These are phyloP conservation scores for Hestina assimilis DNA, from an alignment of 1,140 invertebrate genomes.

Conservation along the genomic window DNA sequence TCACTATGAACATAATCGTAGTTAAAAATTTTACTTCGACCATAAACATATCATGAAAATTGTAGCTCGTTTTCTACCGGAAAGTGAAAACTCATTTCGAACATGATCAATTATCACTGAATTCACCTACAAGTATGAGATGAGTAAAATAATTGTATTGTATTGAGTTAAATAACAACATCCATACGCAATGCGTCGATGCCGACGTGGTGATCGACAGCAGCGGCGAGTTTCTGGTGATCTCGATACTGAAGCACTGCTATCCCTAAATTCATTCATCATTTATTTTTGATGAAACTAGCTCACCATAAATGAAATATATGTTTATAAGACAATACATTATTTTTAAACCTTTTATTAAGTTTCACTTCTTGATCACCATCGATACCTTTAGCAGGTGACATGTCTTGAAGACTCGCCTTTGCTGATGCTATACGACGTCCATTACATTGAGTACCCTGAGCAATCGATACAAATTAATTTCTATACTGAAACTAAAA, in stretches of 20 bases:
- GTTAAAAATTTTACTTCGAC: no score
- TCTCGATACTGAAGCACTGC: constrained; percentile 42
- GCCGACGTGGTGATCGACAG: constrained; percentile 45
- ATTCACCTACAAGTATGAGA: no score
- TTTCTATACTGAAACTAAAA: no score
- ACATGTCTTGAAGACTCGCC: constrained; percentile 46
- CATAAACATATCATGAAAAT: no score
- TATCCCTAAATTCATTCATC: constrained; percentile 28
- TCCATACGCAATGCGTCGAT: constrained; percentile 45
- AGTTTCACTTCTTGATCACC: constrained; percentile 14
- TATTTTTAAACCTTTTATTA: constrained; percentile 29
- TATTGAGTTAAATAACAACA: background rate
- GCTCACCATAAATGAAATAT: no score
- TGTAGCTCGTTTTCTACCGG: no score
- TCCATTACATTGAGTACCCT: constrained; percentile 41
- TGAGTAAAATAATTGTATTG: background rate
- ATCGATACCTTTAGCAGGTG: constrained; percentile 20
- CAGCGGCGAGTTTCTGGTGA: constrained; percentile 33
- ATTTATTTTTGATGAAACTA: background rate
- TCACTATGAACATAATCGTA: no score
- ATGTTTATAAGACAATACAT: no score
- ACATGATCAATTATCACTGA: no score
- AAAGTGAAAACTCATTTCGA: no score
- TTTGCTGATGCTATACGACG: constrained; percentile 43
- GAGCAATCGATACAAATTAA: constrained; percentile 1